Base-by-base conservation (phyloP, 2,888 invertebrate species). In the Fragum fragum region DNA sequence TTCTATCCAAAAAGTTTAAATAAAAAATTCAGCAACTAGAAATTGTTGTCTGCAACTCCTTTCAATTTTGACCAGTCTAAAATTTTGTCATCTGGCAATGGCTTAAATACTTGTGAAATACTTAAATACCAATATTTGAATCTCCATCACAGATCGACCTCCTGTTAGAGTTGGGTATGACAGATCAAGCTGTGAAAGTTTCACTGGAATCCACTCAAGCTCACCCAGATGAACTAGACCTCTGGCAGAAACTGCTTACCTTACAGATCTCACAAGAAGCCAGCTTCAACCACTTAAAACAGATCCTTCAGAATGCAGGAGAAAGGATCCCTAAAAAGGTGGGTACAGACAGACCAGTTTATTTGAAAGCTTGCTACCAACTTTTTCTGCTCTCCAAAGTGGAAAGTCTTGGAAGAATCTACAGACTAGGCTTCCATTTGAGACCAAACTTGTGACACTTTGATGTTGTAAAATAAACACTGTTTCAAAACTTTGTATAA, bases 251-350 rank as follows among this genome's bases (percentile, higher is more conserved):
- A 55, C 47, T 75, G 16, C 74, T 89, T 18, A 70, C 71, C 21
- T 52, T 87, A 28, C 73, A 81, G 70, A 86, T 86, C 14, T 59
- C 70, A 9, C 69, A 63, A 59, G 75, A 66, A 26, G 68, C 76
- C 16, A 16, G 74, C 23, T 52, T 80, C n/a, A 59, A 71, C 11
- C 28, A 71, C 6, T 26, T 89, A 7, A 74, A 87, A 28, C 71
- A 85, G n/a, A 39, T 73, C 9, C 79, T 89, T 28, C 79, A 85
- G 23, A 61, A 74, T 21, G 89, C 89, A 5, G 53, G 79, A 68
- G 79, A 79, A 29, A 36, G n/a, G 9, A 66, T 87, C 14, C 70
- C 78, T 1, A 74, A 85, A 55, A 85, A 86, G 85, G 89, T 89
- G 52, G 18, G 83, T 68, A 23, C n/a, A n/a, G 18, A 47, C 18